Evolutionary conservation across 2,113 vertebrate species (phyloP), one percentile per base, ranked within the genome.

Genomic region (Todiramphus saurophagus): DNA sequence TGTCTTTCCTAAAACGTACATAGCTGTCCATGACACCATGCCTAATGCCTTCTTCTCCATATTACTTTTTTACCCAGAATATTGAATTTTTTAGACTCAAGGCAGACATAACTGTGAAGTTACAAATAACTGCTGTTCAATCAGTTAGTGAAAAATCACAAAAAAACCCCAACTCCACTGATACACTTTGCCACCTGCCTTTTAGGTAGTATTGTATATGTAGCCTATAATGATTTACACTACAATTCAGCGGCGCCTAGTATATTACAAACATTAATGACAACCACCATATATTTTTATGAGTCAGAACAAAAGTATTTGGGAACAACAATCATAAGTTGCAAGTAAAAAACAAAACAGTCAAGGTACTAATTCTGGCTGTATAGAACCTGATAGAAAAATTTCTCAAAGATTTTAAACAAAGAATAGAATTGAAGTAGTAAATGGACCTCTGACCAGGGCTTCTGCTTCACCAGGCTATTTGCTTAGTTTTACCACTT

Each of bases 101-200:
- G 58, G 63, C 89, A 90, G 82, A 83, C 27, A 31, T 63, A 95
- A 88, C n/a, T 69, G 78, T 33, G n/a, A 78, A 88, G 68, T 67
- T 97, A 75, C 51, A 93, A 89, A 93, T 31, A 83, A 75, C 75
- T 96, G 83, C 62, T 95, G 75, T 96, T 83, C 58, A 43, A 83
- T 67, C 59, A 27, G 44, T 48, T 59, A 56, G 77, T 84, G 88
- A 77, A 94, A 51, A 88, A 77, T n/a, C 21, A 50, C 48, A 16
- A 31, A 27, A 81, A 67, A 68, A 0, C 1, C 20, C 23, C 19
- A 79, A 46, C 19, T 69, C 87, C 66, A 93, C 66, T 89, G 60
- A 73, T 62, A 91, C 41, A 41, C 53, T 35, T 86, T 58, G 37
- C 44, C 39, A 80, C 60, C 79, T 90, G 63, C 37, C 64, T 86